Conservation (phyloP, 2,797 vertebrate species). For the Gallirallus australis region DNA sequence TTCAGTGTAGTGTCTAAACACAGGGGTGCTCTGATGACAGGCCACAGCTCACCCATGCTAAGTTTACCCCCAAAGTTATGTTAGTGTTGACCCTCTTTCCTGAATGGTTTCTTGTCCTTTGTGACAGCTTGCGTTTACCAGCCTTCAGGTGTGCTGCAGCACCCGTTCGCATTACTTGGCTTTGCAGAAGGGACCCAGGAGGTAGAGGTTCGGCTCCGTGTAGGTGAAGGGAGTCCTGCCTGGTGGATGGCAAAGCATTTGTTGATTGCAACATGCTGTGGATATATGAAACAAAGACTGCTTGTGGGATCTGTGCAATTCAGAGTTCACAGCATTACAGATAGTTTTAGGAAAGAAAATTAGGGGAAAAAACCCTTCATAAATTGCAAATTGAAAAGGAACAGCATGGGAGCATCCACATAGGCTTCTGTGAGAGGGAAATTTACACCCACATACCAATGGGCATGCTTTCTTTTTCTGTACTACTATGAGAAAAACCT, state of each 20-base stretch:
- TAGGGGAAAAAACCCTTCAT: neutral
- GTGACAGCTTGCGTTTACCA: neutral
- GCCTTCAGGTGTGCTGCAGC: neutral
- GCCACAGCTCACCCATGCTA: neutral
- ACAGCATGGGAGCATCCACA: conserved; percentile 24
- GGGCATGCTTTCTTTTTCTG: conserved; percentile 29
- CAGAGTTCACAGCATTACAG: neutral
- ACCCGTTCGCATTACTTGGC: neutral
- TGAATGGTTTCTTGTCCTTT: neutral
- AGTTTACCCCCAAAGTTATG: neutral
- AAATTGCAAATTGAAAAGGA: conserved; percentile 26
- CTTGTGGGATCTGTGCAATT: neutral
- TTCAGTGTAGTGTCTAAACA: neutral
- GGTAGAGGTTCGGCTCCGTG: neutral
- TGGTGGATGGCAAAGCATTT: neutral
- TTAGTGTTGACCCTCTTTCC: neutral
- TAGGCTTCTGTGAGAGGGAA: neutral
- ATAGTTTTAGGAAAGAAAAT: neutral
- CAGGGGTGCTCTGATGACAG: neutral
- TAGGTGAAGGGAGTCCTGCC: neutral
- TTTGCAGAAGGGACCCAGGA: neutral
- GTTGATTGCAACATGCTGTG: neutral
- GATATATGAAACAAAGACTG: neutral
- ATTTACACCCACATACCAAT: conserved; percentile 15
- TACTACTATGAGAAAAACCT: neutral